Evolutionary conservation across 2,113 vertebrate genomes (phyloP).

Genomic region (Rhinichthys klamathensis): DNA sequence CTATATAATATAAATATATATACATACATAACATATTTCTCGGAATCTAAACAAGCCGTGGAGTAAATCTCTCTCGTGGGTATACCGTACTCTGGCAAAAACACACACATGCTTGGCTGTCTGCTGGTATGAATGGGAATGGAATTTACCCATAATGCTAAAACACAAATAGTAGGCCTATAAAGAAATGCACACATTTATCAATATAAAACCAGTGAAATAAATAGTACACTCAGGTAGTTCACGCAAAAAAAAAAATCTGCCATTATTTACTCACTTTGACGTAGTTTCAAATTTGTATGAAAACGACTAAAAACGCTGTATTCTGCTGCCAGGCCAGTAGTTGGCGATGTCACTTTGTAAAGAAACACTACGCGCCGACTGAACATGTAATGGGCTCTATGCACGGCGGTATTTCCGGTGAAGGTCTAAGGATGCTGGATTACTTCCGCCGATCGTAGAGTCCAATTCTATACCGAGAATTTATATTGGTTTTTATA

Average conservation of each 20-base stretch:
- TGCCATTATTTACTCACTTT: background rate
- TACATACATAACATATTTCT: slow-evolving; percentile 6
- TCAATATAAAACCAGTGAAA: background rate
- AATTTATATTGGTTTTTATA: too few species aligned
- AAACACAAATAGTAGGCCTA: slow-evolving; percentile 38
- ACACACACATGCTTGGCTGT: slow-evolving; percentile 34
- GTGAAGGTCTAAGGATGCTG: too few species aligned
- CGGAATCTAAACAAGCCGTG: slow-evolving; percentile 30
- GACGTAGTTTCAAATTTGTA: background rate
- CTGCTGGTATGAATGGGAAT: slow-evolving; percentile 50
- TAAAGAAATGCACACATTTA: slow-evolving; percentile 38
- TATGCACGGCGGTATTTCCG: too few species aligned
- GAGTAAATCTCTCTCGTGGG: background rate
- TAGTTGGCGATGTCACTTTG: too few species aligned
- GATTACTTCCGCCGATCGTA: too few species aligned
- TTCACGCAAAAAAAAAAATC: background rate
- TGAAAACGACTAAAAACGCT: background rate
- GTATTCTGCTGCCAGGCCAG: too few species aligned
- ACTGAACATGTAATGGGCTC: too few species aligned
- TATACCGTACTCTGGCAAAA: slow-evolving; percentile 34
- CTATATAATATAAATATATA: background rate
- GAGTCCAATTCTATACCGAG: too few species aligned
- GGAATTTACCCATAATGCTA: slow-evolving; percentile 68
- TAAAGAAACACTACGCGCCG: too few species aligned
- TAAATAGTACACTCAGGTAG: background rate